Percentiles rank a stretch among this genome's conserved stretches.
Evolutionary conservation across 2,888 invertebrate species (phyloP).

Genomic region (Caenorhabditis zanzibari): DNA sequence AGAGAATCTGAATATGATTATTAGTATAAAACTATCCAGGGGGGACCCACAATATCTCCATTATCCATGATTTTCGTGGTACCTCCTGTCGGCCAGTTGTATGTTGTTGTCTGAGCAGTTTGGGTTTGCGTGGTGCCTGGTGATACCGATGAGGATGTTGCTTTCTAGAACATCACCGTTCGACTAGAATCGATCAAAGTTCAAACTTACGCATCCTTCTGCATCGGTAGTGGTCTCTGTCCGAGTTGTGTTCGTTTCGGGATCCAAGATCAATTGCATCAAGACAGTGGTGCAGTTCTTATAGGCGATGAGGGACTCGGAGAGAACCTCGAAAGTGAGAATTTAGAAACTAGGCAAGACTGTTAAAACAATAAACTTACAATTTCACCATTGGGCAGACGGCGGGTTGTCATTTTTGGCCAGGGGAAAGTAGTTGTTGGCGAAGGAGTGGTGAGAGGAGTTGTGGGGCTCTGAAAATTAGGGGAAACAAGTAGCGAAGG

Average conservation of each 20-base stretch:
- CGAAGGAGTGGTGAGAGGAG: background rate
- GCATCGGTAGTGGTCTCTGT: constrained; percentile 20
- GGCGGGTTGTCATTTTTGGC: constrained; percentile 19
- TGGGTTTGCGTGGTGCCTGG: background rate
- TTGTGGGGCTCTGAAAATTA: background rate
- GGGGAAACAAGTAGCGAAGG: too few relatives aligned
- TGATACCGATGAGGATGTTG: background rate
- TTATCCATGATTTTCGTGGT: background rate
- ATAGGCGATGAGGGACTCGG: constrained; percentile 17
- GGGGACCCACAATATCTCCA: constrained; percentile 18
- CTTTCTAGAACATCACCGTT: background rate
- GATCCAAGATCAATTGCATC: constrained; percentile 24
- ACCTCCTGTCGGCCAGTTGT: constrained; percentile 18
- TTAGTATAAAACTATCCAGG: background rate
- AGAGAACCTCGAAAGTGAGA: constrained; percentile 9
- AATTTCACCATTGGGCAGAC: constrained; percentile 30
- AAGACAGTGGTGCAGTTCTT: constrained; percentile 34
- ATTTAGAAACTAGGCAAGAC: too few relatives aligned
- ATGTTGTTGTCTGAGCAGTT: background rate
- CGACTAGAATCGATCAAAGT: background rate
- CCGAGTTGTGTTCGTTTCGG: constrained; percentile 6
- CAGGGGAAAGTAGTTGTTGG: constrained; percentile 15
- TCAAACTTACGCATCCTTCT: constrained; percentile 23
- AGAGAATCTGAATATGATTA: constrained; percentile 17
- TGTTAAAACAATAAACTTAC: background rate